Conservation (phyloP, 2,113 vertebrate genomes). For the Rynchops niger region DNA sequence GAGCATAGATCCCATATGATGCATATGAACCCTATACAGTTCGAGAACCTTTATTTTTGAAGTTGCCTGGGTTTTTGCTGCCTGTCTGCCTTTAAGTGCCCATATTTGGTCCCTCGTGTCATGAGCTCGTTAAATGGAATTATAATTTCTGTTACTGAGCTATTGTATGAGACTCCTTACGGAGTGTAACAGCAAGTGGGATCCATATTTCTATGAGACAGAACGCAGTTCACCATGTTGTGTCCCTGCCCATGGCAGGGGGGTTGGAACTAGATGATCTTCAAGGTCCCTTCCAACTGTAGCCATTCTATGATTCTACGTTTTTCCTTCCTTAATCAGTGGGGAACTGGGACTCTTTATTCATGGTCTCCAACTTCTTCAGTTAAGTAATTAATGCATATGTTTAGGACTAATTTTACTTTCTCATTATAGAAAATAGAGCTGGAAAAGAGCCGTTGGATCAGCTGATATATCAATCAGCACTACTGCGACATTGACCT, state of each 20-base stretch:
- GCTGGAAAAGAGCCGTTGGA: conserved; percentile 17
- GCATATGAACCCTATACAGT: fast-evolving
- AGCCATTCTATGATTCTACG: neutral
- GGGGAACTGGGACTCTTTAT: neutral
- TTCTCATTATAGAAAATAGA: conserved; percentile 46
- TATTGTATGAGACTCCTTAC: neutral
- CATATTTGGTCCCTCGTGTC: neutral
- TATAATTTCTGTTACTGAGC: neutral
- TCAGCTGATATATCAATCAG: conserved; percentile 61
- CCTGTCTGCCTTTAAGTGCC: neutral
- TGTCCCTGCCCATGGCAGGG: neutral
- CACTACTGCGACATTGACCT: conserved; percentile 22
- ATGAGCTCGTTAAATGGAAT: neutral
- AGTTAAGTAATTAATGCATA: conserved; percentile 48
- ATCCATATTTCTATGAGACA: neutral
- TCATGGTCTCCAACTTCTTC: neutral
- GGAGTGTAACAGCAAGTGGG: neutral
- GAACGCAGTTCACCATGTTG: neutral
- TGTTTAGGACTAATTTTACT: conserved; percentile 49
- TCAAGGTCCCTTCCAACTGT: neutral
- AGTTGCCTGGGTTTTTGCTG: neutral
- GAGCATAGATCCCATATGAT: neutral
- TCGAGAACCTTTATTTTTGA: neutral
- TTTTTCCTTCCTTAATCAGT: conserved; percentile 22
- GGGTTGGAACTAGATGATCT: neutral